Percentiles rank a stretch among this genome's conserved stretches.
These are phyloP conservation scores for Metellina segmentata DNA, from an alignment of 2,888 invertebrate species.

Conservation along the genomic window DNA sequence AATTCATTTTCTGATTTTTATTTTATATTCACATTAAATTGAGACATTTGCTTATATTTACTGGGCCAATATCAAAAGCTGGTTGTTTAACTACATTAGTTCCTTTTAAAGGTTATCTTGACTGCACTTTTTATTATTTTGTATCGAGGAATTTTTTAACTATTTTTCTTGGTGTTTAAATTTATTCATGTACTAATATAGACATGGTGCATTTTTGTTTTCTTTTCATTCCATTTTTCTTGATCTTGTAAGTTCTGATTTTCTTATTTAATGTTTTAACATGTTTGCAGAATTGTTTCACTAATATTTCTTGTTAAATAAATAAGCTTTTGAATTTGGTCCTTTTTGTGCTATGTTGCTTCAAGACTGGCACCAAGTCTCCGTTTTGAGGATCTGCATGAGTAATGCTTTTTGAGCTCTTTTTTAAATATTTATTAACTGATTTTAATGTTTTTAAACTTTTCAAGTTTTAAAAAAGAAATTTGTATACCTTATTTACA, in stretches of 20 bases:
- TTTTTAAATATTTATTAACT: neutral
- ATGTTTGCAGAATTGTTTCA: neutral
- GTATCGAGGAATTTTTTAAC: neutral
- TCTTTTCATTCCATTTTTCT: neutral
- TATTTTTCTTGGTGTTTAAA: neutral
- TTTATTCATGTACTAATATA: neutral
- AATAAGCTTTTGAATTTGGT: slow-evolving; percentile 10
- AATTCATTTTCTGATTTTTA: slow-evolving; percentile 13
- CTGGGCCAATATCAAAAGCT: slow-evolving; percentile 3
- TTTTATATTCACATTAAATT: neutral
- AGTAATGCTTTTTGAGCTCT: neutral
- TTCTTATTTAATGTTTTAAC: neutral
- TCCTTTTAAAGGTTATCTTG: neutral
- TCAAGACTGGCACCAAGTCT: neutral
- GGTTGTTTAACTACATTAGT: neutral
- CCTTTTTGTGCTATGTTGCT: neutral
- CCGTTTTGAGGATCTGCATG: neutral
- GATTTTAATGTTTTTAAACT: slow-evolving; percentile 7
- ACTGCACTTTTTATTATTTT: neutral
- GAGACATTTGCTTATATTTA: neutral
- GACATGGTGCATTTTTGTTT: neutral
- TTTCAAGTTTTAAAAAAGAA: neutral
- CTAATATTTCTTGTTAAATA: neutral
- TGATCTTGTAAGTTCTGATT: neutral
- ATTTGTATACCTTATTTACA: neutral